Evolutionary conservation across 2,888 invertebrate species (phyloP).

Genomic region (Azorinus chamasolen): DNA sequence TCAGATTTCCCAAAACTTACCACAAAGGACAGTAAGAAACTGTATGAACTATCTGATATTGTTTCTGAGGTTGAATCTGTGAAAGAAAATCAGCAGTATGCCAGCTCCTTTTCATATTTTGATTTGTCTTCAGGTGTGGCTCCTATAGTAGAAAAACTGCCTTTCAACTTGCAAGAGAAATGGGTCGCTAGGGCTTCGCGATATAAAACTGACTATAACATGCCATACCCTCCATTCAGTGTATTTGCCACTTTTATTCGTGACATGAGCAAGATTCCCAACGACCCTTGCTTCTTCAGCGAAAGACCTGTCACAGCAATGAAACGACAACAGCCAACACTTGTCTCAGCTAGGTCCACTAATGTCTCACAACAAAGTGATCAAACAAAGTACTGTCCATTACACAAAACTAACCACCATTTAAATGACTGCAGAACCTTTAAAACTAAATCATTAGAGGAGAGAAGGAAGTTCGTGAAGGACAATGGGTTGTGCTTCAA

Average conservation of each 20-base stretch:
- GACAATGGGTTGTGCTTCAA: too few species aligned
- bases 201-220: slow-evolving; percentile 13
- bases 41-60: slow-evolving; percentile 26
- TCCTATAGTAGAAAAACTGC: slow-evolving; percentile 15
- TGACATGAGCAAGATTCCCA: slow-evolving; percentile 12
- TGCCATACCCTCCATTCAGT: slow-evolving; percentile 22
- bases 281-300: slow-evolving; percentile 29
- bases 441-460: too few species aligned
- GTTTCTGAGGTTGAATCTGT: slow-evolving; percentile 13
- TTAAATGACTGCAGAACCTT: too few species aligned
- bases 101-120: slow-evolving; percentile 5
- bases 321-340: too few species aligned
- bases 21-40: background rate
- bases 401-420: too few species aligned
- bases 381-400: too few species aligned
- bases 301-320: slow-evolving; percentile 15
- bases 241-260: slow-evolving; percentile 18
- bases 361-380: too few species aligned
- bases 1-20: slow-evolving; percentile 13
- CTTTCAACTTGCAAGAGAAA: too few species aligned
- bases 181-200: slow-evolving; percentile 4
- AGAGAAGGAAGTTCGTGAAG: too few species aligned
- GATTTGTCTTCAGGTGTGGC: slow-evolving; percentile 19
- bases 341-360: too few species aligned
- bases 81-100: slow-evolving; percentile 2